Percentiles rank a stretch among this genome's conserved stretches.
Conservation (phyloP, 2,113 vertebrate genomes). For the Lota lota region DNA sequence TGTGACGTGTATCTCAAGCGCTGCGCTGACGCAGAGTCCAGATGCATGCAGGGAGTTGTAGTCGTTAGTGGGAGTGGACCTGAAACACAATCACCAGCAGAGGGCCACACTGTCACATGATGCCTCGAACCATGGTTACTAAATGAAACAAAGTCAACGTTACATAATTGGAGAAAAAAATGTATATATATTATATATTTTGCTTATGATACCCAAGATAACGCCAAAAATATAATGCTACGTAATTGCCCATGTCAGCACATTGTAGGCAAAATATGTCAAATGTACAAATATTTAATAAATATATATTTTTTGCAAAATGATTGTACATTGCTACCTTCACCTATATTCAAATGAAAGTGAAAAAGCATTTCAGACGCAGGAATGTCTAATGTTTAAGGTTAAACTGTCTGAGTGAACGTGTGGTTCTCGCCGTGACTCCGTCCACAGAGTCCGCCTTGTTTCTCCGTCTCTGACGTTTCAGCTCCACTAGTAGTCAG, state of each 20-base stretch:
- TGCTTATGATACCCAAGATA: too few species aligned
- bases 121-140: not conserved
- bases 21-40: not conserved
- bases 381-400: too few species aligned
- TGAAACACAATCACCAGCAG: slow-evolving; percentile 27
- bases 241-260: too few species aligned
- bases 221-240: too few species aligned
- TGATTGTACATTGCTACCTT: too few species aligned
- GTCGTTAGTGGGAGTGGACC: slow-evolving; percentile 3
- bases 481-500: slow-evolving; percentile 18
- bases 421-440: slow-evolving; percentile 26
- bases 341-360: too few species aligned
- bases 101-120: slow-evolving; percentile 21
- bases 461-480: slow-evolving; percentile 31
- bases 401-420: slow-evolving; percentile 2
- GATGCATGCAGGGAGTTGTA: slow-evolving; percentile 43
- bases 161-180: slow-evolving; percentile 41
- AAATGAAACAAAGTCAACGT: slow-evolving; percentile 40
- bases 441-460: slow-evolving; percentile 44
- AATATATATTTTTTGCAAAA: too few species aligned
- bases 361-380: too few species aligned
- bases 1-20: slow-evolving; percentile 3
- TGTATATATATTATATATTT: too few species aligned
- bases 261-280: too few species aligned
- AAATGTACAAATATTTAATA: too few species aligned